Evolutionary conservation across 2,888 invertebrate genomes (phyloP).

Genomic region (Metopia argyrocephala): DNA sequence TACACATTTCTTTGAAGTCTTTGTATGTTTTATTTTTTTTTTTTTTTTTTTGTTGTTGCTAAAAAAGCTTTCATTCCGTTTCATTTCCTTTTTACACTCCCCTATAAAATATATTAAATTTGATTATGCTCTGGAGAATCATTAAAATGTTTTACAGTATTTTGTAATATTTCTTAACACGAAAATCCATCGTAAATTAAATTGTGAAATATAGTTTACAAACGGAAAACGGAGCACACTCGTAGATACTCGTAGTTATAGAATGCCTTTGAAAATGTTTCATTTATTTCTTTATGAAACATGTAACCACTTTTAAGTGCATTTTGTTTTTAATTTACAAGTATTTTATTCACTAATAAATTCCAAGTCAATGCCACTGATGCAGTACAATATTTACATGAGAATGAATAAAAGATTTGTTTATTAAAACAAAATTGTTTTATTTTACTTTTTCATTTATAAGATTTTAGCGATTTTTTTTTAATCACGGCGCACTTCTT

Average conservation of each 20-base stretch:
- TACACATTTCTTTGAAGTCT: no score
- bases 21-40: neutral
- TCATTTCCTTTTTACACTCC: neutral
- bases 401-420: neutral
- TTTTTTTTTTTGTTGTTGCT: neutral
- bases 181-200: slow-evolving; percentile 21
- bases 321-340: neutral
- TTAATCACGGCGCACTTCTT: no score
- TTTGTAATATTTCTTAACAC: neutral
- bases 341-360: neutral
- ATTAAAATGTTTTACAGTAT: slow-evolving; percentile 27
- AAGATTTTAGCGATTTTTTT: neutral
- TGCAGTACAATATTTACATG: neutral
- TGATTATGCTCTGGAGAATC: slow-evolving; percentile 46
- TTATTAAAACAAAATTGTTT: slow-evolving; percentile 2
- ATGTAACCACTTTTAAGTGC: neutral
- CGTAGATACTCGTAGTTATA: neutral
- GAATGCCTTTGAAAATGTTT: neutral
- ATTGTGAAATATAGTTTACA: slow-evolving; percentile 15
- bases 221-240: neutral
- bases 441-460: neutral
- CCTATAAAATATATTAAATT: slow-evolving; percentile 18
- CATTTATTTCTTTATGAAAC: neutral
- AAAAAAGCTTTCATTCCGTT: neutral
- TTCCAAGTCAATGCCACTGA: neutral